Evolutionary conservation across 2,113 vertebrate genomes (phyloP), one percentile per base, ranked within the genome.

Genomic region (Talpa occidentalis): DNA sequence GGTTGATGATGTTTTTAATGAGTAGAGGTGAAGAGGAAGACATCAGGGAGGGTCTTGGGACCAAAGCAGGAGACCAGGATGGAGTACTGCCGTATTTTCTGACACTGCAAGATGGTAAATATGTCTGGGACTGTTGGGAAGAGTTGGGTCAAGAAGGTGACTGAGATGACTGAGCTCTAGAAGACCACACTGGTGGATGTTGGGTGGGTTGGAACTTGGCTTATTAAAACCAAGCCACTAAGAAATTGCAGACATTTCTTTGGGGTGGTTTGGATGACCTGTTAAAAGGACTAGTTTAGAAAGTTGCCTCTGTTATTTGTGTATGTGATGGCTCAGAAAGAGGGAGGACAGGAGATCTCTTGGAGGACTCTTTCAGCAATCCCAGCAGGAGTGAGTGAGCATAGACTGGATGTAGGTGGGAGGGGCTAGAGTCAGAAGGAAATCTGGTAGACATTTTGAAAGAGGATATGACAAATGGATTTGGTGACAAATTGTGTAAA

Each of bases 401-500:
- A 14, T 8, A 42, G 37, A 69, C 15, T 21, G 49, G 66, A 2
- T 10, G 0, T 32, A 24, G 84, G 66, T 78, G 42, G 40, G 28
- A 24, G 42, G 24, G 37, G 67, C 16, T 56, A 70, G 60, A 64
- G 54, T 26, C 15, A 17, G 37, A 56, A 56, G 17, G 28, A 78
- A 60, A 54, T 77, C 69, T 95, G 82, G 69, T 85, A 74, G 86
- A 74, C 21, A 60, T 89, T 88, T 90, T 85, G 64, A 90, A 88
- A 35, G 62, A 90, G 82, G 78, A 47, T 82, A 77, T 94, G 86
- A 66, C 49, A 88, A 92, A 69, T 24, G 73, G 81, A 83, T 94
- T 79, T 96, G 89, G 90, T 89, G 94, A 97, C 89, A 96, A 95
- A 96, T 83, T 91, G 86, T 79, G 17, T 90, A 79, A 94, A 96